phyloP scores from a whole-genome alignment of 1,140 invertebrate genomes.

The Leptoteleia sp. region DNA sequence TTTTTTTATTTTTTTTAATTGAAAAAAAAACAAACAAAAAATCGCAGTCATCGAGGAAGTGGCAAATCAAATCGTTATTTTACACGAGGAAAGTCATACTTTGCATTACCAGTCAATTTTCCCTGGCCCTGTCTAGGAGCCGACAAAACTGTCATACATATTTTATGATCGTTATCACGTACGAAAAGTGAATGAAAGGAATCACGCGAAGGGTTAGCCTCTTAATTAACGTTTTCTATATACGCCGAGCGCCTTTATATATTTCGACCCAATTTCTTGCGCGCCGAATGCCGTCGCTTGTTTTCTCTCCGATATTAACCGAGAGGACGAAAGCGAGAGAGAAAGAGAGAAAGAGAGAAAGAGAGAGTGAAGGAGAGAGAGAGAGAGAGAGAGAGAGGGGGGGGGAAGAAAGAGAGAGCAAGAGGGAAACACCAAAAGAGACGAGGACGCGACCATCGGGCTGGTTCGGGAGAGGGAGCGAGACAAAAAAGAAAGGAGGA shows the following conservation, averaged over 20 bases:
- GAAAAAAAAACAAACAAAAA: no score
- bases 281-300: constrained; percentile 30
- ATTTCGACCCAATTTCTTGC: constrained; percentile 57
- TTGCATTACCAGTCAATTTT: no score
- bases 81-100: no score
- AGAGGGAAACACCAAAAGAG: background rate
- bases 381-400: background rate
- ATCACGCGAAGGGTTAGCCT: constrained; percentile 54
- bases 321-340: constrained; percentile 9
- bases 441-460: background rate
- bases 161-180: constrained; percentile 45
- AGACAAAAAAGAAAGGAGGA: constrained; percentile 9
- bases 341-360: no score
- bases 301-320: constrained; percentile 14
- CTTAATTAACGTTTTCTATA: constrained; percentile 61
- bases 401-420: background rate
- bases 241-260: constrained; percentile 33
- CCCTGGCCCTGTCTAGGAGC: no score
- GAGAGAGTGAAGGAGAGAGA: background rate
- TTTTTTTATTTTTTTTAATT: no score
- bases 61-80: no score
- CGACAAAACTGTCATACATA: constrained; percentile 32
- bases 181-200: constrained; percentile 47
- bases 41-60: no score
- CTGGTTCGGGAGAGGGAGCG: background rate